These are phyloP conservation scores for Hydrophis major DNA, from an alignment of 2,797 vertebrate species.

Conservation along the genomic window DNA sequence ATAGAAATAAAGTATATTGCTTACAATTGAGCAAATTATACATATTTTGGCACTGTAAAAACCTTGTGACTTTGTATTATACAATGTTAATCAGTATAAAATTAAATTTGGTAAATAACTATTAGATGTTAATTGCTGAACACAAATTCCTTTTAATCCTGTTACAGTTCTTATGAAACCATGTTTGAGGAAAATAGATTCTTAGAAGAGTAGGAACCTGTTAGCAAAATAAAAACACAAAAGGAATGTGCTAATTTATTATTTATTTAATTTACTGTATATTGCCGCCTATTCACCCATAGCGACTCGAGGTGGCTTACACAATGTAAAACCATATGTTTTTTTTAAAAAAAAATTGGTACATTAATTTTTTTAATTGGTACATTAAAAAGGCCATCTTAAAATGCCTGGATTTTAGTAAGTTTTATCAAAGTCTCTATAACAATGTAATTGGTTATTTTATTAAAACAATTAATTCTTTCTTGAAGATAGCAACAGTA, in stretches of 20 bases:
- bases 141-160: constrained; percentile 5
- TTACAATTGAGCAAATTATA: neutral
- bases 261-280: too few species aligned
- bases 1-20: neutral
- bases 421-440: neutral
- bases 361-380: neutral
- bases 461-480: neutral
- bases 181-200: neutral
- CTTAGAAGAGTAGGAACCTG: neutral
- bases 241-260: neutral
- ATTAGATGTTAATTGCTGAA: neutral
- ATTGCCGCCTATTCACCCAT: too few species aligned
- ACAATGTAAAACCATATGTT: too few species aligned
- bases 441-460: neutral
- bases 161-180: constrained; percentile 18
- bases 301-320: too few species aligned
- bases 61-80: neutral
- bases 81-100: neutral
- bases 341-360: too few species aligned
- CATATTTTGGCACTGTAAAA: neutral
- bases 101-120: constrained; percentile 11
- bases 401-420: neutral
- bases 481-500: neutral
- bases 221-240: neutral
- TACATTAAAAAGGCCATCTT: neutral